phyloP scores from a whole-genome alignment of 2,888 invertebrate genomes.

The Cantharis rufa region DNA sequence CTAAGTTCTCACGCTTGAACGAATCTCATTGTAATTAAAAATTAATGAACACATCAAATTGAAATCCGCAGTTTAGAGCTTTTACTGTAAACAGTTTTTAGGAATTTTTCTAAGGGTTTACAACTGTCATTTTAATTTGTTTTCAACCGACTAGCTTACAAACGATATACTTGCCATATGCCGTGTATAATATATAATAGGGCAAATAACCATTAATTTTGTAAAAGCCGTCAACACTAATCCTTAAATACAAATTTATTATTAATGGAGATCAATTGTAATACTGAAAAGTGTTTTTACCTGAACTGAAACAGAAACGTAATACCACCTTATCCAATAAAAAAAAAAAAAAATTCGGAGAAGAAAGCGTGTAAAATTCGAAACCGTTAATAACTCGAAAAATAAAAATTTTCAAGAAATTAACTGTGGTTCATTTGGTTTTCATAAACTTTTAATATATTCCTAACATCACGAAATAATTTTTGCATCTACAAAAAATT shows the following conservation, averaged over 20 bases:
- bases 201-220: background rate
- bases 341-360: background rate
- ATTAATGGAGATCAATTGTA: background rate
- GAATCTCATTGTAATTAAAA: background rate
- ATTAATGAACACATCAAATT: background rate
- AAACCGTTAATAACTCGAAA: background rate
- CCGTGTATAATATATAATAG: background rate
- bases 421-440: background rate
- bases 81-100: background rate
- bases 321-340: no score
- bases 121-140: conserved; percentile 1
- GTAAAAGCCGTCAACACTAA: conserved; percentile 9
- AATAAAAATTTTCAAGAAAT: background rate
- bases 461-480: conserved; percentile 1
- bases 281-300: conserved; percentile 4
- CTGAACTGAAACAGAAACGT: background rate
- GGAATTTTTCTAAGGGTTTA: background rate
- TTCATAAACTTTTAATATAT: background rate
- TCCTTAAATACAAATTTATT: conserved; percentile 3
- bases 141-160: conserved; percentile 7
- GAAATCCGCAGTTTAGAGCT: background rate
- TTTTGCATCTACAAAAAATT: conserved; percentile 3
- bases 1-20: background rate
- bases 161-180: conserved; percentile 9
- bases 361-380: background rate